phyloP scores from a whole-genome alignment of 2,888 invertebrate species.

The Drosophila neutralis region DNA sequence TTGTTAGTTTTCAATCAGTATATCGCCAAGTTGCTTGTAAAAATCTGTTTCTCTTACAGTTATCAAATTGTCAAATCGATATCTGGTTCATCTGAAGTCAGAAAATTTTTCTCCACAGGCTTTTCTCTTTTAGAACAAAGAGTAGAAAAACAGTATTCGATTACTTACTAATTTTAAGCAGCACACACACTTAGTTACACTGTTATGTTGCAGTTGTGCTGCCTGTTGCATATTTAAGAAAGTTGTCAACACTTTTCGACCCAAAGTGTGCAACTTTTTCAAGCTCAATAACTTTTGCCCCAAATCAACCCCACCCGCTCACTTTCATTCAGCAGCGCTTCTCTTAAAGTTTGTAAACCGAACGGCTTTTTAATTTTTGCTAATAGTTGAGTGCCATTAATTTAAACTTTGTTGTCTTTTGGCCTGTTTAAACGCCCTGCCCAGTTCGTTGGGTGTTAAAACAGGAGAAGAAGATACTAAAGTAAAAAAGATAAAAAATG shows the following conservation, averaged over 20 bases:
- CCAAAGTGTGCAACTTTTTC: constrained; percentile 11
- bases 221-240: constrained; percentile 62
- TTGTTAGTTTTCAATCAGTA: background rate
- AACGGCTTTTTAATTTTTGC: constrained; percentile 76
- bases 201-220: constrained; percentile 2
- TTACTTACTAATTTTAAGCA: background rate
- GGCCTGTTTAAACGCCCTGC: constrained; percentile 31
- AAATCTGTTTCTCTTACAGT: background rate
- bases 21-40: background rate
- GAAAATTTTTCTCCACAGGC: background rate
- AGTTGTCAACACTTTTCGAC: constrained; percentile 51
- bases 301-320: background rate
- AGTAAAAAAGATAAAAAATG: constrained; percentile 62
- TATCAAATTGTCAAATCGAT: background rate
- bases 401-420: constrained; percentile 75
- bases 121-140: background rate
- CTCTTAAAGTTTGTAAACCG: constrained; percentile 60
- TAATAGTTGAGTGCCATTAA: constrained; percentile 80
- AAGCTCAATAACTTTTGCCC: constrained; percentile 14
- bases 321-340: constrained; percentile 1
- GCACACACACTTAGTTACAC: background rate
- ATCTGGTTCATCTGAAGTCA: background rate
- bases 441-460: constrained; percentile 33
- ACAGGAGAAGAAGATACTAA: background rate
- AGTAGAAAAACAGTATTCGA: background rate